A percentile compares a stretch with the other conserved stretches of the same genome.
phyloP scores from a whole-genome alignment of 2,113 vertebrate genomes.

The Saguinus midas region DNA sequence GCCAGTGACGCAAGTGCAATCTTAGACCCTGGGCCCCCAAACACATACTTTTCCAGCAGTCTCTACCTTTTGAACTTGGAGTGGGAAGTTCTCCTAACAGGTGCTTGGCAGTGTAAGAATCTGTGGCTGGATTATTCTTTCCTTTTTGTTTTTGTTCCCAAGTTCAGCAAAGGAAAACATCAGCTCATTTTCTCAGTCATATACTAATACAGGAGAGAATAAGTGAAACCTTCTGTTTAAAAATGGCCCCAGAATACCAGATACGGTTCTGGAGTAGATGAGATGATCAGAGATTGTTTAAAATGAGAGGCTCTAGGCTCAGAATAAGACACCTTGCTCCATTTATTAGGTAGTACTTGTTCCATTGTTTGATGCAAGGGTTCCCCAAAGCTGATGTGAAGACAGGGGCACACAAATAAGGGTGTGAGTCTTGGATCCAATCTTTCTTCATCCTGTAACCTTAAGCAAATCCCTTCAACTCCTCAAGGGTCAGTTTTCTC shows the following conservation, averaged over 20 bases:
- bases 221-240: not conserved
- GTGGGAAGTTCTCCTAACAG: not conserved
- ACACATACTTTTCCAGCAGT: not conserved
- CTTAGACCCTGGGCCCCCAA: not conserved
- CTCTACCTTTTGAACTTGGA: conserved; percentile 46
- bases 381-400: not conserved
- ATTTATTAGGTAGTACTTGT: not conserved
- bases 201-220: not conserved
- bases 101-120: conserved; percentile 41
- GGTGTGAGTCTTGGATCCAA: not conserved
- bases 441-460: not conserved
- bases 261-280: not conserved
- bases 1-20: not conserved
- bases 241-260: not conserved
- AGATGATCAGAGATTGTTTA: not conserved
- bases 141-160: conserved; percentile 47
- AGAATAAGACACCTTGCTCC: not conserved
- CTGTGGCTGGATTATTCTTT: not conserved
- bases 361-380: not conserved
- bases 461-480: not conserved
- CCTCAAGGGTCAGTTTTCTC: not conserved
- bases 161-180: conserved; percentile 33
- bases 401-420: not conserved
- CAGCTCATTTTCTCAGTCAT: conserved; percentile 38
- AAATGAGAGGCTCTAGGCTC: not conserved